phyloP scores from a whole-genome alignment of 37 sponge, comb jelly and placozoan genomes.

The Chondrilla cf. caribensis region DNA sequence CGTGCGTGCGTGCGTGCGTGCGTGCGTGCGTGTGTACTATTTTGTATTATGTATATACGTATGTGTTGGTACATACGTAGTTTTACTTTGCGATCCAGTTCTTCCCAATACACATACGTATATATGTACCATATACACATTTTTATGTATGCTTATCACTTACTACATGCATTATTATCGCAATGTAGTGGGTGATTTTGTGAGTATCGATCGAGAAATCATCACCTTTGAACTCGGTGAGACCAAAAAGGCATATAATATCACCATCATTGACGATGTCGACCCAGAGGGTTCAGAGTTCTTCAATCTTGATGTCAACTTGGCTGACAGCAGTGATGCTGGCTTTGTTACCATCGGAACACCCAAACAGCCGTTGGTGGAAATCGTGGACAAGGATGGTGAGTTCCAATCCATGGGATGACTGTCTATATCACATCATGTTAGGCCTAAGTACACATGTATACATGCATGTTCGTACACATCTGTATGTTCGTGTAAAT shows the following conservation, averaged over 20 bases:
- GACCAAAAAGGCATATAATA: neutral
- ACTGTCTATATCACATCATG: too few species aligned
- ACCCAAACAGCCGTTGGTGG: neutral
- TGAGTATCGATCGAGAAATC: neutral
- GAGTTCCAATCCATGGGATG: too few species aligned
- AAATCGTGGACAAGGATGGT: neutral
- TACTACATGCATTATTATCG: too few species aligned
- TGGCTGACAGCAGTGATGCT: neutral
- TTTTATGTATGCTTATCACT: too few species aligned
- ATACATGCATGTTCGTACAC: too few species aligned
- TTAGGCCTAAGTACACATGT: too few species aligned
- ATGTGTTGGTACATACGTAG: too few species aligned
- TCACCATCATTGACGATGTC: neutral
- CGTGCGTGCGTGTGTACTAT: too few species aligned
- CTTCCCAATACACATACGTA: neutral
- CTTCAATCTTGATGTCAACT: neutral
- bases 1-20: too few species aligned
- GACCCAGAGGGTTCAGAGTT: neutral
- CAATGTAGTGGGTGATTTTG: neutral
- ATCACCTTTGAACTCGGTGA: neutral
- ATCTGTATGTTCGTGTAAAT: too few species aligned
- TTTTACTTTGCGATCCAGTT: too few species aligned
- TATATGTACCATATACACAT: neutral
- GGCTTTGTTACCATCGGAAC: neutral
- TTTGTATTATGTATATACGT: too few species aligned